phyloP scores from a whole-genome alignment of 2,113 vertebrate genomes.

The Rhea pennata region DNA sequence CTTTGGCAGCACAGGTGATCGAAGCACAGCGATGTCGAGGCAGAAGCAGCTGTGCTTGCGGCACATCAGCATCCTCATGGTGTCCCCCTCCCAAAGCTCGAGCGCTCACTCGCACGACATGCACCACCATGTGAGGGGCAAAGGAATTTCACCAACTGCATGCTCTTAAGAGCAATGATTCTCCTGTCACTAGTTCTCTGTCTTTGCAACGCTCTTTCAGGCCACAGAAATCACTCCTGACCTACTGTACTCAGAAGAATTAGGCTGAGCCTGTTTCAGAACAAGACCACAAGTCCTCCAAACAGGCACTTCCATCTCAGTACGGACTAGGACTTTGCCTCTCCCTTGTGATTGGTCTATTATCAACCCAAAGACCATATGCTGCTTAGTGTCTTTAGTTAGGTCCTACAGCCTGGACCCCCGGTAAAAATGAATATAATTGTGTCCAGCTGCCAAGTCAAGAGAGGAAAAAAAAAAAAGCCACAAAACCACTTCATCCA shows the following conservation, averaged over 20 bases:
- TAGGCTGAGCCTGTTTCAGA: background rate
- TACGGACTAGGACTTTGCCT: background rate
- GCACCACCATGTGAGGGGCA: background rate
- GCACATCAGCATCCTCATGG: slow-evolving; percentile 7
- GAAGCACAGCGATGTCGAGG: background rate
- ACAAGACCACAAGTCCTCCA: background rate
- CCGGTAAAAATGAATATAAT: background rate
- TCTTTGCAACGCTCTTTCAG: background rate
- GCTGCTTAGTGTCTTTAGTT: background rate
- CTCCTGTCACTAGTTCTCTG: slow-evolving; percentile 17
- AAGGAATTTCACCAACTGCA: slow-evolving; percentile 5
- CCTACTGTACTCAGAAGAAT: background rate
- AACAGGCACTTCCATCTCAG: background rate
- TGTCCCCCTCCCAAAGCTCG: slow-evolving; percentile 6
- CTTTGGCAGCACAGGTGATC: slow-evolving; percentile 33
- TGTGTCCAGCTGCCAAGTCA: background rate
- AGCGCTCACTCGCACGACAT: background rate
- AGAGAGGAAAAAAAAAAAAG: background rate
- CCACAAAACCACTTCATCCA: background rate
- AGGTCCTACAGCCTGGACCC: background rate
- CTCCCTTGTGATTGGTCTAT: background rate
- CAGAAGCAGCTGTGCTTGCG: background rate
- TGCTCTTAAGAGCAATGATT: slow-evolving; percentile 4
- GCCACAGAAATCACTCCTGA: background rate
- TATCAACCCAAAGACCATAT: background rate